phyloP scores from a whole-genome alignment of 2,797 vertebrate species.

The Falco concolor region DNA sequence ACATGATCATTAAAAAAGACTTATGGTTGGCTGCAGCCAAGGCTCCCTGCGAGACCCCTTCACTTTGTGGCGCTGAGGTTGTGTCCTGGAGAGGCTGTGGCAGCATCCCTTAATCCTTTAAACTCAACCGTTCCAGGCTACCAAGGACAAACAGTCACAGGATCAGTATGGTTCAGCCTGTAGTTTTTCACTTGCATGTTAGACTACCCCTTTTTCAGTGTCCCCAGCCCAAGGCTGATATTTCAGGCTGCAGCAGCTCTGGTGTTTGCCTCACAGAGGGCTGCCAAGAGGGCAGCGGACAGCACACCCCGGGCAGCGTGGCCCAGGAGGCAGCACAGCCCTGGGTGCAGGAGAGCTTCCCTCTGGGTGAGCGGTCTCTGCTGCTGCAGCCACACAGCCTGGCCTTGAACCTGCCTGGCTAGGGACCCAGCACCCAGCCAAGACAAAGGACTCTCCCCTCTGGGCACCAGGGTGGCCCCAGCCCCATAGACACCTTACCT shows the following conservation, averaged over 20 bases:
- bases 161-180: not conserved
- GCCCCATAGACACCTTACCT: rapidly evolving
- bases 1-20: not conserved
- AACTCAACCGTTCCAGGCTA: not conserved
- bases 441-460: not conserved
- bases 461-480: rapidly evolving
- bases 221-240: not conserved
- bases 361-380: not conserved
- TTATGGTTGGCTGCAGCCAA: not conserved
- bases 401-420: not conserved
- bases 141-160: not conserved
- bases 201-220: not conserved
- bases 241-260: not conserved
- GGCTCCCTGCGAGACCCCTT: not conserved
- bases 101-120: not conserved
- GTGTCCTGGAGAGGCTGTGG: not conserved
- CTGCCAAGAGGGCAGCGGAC: not conserved
- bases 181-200: not conserved
- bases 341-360: not conserved
- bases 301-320: rapidly evolving
- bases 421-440: rapidly evolving
- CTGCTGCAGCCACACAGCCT: not conserved
- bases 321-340: not conserved
- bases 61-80: not conserved
- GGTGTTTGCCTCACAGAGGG: not conserved